Percentiles rank a stretch among this genome's conserved stretches.
These are phyloP conservation scores for Cataglyphis albicans DNA, from an alignment of 2,888 invertebrate genomes.

Conservation along the genomic window DNA sequence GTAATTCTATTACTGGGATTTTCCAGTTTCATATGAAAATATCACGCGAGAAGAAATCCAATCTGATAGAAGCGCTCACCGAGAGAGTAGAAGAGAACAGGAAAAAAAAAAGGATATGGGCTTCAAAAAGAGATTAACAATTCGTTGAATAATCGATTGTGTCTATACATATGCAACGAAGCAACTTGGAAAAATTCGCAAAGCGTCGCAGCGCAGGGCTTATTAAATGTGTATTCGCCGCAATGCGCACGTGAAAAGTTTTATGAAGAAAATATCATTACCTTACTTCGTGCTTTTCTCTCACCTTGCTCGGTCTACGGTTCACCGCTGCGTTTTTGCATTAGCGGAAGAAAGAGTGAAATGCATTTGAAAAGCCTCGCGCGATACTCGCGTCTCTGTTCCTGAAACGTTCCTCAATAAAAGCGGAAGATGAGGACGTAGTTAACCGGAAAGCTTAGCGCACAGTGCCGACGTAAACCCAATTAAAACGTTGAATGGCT, in stretches of 20 bases:
- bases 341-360: neutral
- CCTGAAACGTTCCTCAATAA: slow-evolving; percentile 49
- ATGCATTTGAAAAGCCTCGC: slow-evolving; percentile 9
- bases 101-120: neutral
- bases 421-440: slow-evolving; percentile 48
- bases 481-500: slow-evolving; percentile 62
- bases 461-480: slow-evolving; percentile 48
- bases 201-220: slow-evolving; percentile 2
- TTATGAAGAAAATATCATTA: neutral
- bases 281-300: slow-evolving; percentile 11
- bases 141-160: slow-evolving; percentile 19
- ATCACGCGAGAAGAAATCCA: neutral
- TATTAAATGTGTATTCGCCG: slow-evolving; percentile 45
- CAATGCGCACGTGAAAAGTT: slow-evolving; percentile 20
- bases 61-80: neutral
- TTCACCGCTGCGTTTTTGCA: slow-evolving; percentile 1
- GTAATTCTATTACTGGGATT: neutral
- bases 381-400: neutral
- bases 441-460: slow-evolving; percentile 67
- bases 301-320: neutral
- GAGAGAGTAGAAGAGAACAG: neutral
- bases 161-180: slow-evolving; percentile 41
- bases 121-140: slow-evolving; percentile 46
- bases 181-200: slow-evolving; percentile 21
- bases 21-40: slow-evolving; percentile 11